Percentiles rank a stretch among this genome's conserved stretches.
Evolutionary conservation across 2,888 invertebrate species (phyloP).

Genomic region (Hemaris fuciformis): DNA sequence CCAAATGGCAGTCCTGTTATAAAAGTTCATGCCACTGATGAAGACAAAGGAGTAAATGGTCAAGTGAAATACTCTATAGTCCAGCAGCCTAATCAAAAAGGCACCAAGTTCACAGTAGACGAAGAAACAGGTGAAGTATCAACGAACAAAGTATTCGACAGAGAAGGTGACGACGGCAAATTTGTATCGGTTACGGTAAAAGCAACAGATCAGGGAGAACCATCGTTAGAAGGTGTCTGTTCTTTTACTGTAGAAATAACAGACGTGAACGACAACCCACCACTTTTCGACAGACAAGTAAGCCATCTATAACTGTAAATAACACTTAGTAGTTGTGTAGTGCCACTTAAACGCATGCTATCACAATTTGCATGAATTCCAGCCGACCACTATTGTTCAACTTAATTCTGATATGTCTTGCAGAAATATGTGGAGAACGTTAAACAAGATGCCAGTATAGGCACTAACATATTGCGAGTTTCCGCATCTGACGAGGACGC

Average conservation of each 20-base stretch:
- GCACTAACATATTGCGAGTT: conserved; percentile 95
- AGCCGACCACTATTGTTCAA: conserved; percentile 35
- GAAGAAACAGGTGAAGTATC: conserved; percentile 97
- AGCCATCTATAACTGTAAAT: conserved; percentile 37
- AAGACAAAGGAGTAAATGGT: conserved; percentile 97
- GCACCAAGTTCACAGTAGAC: conserved; percentile 97
- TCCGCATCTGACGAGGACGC: conserved; percentile 98
- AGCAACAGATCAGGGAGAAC: conserved; percentile 99
- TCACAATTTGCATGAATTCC: conserved; percentile 45
- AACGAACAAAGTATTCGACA: conserved; percentile 97
- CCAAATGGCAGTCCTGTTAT: conserved; percentile 96
- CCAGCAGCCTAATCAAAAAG: conserved; percentile 96
- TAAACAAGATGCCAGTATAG: conserved; percentile 97
- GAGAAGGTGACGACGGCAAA: conserved; percentile 98
- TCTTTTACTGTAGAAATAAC: conserved; percentile 99
- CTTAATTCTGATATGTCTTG: conserved; percentile 58
- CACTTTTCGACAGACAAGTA: conserved; percentile 96
- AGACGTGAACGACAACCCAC: conserved; percentile 98
- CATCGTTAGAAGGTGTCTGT: conserved; percentile 98
- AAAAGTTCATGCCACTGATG: conserved; percentile 96
- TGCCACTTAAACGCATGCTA: conserved; percentile 17
- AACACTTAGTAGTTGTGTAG: conserved; percentile 29
- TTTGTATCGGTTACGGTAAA: conserved; percentile 98
- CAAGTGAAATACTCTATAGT: conserved; percentile 98
- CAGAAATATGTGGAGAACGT: conserved; percentile 98